phyloP scores from a whole-genome alignment of 2,888 invertebrate genomes.

The Melipona beecheii region DNA sequence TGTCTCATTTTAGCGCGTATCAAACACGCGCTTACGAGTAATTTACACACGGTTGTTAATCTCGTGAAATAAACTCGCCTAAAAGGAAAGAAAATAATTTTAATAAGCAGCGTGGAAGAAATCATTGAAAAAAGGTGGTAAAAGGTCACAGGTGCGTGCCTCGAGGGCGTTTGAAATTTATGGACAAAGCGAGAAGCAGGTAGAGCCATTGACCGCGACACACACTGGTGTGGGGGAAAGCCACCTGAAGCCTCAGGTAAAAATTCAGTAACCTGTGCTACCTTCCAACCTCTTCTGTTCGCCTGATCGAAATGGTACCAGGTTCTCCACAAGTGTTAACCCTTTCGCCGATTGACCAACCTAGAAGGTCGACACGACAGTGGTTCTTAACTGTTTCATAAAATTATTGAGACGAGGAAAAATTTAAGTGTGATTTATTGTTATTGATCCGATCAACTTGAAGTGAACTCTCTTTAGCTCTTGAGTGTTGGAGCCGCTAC shows the following conservation, averaged over 20 bases:
- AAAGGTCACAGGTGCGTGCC: not conserved
- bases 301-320: slow-evolving; percentile 73
- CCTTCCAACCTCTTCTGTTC: slow-evolving; percentile 14
- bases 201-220: not conserved
- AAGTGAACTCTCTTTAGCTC: too few relatives aligned
- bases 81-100: not conserved
- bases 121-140: not conserved
- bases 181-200: slow-evolving; percentile 14
- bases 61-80: not conserved
- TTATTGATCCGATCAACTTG: too few relatives aligned
- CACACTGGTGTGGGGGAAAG: not conserved
- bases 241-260: slow-evolving; percentile 12
- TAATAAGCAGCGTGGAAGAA: not conserved
- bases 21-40: too few relatives aligned
- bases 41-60: not conserved
- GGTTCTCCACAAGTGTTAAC: slow-evolving; percentile 76
- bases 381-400: too few relatives aligned
- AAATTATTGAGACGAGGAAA: too few relatives aligned
- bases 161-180: not conserved
- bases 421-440: too few relatives aligned
- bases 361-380: slow-evolving; percentile 38
- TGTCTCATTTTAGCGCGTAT: not conserved
- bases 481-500: too few relatives aligned
- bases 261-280: not conserved
- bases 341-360: slow-evolving; percentile 67